Evolutionary conservation across 2,797 vertebrate genomes (phyloP), one percentile per base, ranked within the genome.

Genomic region (Notoglanidium macrostoma): DNA sequence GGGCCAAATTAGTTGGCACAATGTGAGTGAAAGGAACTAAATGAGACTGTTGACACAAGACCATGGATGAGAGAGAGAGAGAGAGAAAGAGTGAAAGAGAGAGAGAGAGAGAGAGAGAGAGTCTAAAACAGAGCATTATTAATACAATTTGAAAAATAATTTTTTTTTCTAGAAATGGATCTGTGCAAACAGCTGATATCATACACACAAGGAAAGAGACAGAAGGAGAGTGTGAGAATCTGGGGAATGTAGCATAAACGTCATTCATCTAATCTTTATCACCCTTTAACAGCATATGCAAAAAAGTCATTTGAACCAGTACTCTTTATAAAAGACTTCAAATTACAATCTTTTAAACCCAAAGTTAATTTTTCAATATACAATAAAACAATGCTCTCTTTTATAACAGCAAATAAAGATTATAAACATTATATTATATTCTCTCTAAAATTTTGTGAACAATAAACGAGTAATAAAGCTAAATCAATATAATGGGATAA

Each of bases 401-500:
- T 10, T 17, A 80, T 6, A 73, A 59, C 35, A 81, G 12, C n/a
- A 44, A 21, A 26, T 73, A 21, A 29, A 51, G 15, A 63, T 11
- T 10, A 63, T n/a, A 61, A 68, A 21, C 3, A 40, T 40, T 40
- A 40, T 40, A 40, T 40, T 40, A 40, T 11, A 44, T 59, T 51
- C 32, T 77, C 9, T 44, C 57, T 65, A 79, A 61, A 80, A n/a
- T 7, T 63, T 32, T 49, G 40, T 51, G 44, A 72, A 80, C 44
- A 57, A 78, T 82, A 73, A 68, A 72, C 19, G 26, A 67, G 65
- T 0, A 57, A 57, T 29, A 40, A 68, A 35, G 10, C 35, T 59
- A 57, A 55, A 65, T 55, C 3, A 54, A 40, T 68, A 85, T 85
- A 86, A 81, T 51, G 19, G 70, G 61, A 74, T 32, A 88, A 89